Evolutionary conservation across 2,113 vertebrate species (phyloP).

Genomic region (Megaleporinus macrocephalus): DNA sequence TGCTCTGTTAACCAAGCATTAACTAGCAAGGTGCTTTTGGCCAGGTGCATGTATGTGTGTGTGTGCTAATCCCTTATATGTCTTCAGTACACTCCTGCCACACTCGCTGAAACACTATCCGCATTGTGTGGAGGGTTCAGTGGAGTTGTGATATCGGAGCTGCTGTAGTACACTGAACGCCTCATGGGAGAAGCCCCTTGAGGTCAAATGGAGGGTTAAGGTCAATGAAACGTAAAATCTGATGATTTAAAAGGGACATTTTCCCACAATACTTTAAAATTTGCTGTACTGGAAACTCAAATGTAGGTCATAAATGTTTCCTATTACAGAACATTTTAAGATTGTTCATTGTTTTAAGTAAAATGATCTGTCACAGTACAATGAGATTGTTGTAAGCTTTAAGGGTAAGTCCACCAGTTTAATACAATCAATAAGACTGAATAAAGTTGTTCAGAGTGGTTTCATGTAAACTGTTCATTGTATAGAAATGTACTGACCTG

Average conservation of each 20-base stretch:
- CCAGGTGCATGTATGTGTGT: conserved; percentile 16
- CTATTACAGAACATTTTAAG: neutral
- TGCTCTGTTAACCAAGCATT: conserved; percentile 32
- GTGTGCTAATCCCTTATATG: no score
- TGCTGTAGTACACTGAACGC: neutral
- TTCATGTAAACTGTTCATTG: no score
- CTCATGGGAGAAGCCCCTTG: neutral
- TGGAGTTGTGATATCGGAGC: conserved; percentile 27
- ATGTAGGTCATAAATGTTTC: neutral
- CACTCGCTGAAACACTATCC: conserved; percentile 58
- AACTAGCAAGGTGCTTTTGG: neutral
- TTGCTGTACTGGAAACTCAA: neutral
- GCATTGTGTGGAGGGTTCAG: conserved; percentile 18
- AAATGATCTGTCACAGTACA: no score
- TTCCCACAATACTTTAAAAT: neutral
- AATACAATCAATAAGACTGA: no score
- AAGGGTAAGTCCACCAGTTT: no score
- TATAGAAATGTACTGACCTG: no score
- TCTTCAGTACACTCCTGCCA: conserved; percentile 54
- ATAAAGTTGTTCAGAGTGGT: no score
- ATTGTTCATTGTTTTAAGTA: no score
- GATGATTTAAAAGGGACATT: neutral
- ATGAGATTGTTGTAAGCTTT: no score
- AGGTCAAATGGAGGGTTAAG: conserved; percentile 25
- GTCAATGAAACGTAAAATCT: neutral